Evolutionary conservation across 2,113 vertebrate genomes (phyloP).

Genomic region (Scatophagus argus): DNA sequence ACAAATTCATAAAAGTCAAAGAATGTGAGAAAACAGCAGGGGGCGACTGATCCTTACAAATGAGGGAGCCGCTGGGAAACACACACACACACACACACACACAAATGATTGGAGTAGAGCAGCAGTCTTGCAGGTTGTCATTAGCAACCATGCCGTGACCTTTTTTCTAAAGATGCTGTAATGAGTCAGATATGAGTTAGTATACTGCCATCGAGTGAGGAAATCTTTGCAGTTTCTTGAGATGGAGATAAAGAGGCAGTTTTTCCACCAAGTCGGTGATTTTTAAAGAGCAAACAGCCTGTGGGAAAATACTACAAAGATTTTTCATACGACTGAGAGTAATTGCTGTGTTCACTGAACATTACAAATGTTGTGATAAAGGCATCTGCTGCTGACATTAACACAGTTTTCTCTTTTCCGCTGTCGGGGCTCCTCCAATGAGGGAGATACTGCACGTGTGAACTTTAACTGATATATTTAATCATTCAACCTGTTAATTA

Average conservation of each 20-base stretch:
- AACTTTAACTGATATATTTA: constrained; percentile 12
- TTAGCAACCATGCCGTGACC: constrained; percentile 77
- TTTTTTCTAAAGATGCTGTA: constrained; percentile 62
- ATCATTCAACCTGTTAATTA: constrained; percentile 10
- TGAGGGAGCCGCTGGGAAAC: constrained; percentile 33
- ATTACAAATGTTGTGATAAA: constrained; percentile 11
- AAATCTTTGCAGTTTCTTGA: constrained; percentile 39
- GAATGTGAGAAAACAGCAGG: constrained; percentile 73
- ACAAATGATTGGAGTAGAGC: constrained; percentile 25
- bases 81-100: constrained; percentile 30
- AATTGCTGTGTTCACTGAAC: constrained; percentile 28
- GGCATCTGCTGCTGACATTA: background rate
- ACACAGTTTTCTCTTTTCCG: background rate
- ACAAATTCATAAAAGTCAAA: constrained; percentile 24
- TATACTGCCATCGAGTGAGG: constrained; percentile 2
- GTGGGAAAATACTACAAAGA: constrained; percentile 2
- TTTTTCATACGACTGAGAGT: constrained; percentile 11
- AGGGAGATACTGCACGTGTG: background rate
- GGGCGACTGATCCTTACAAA: constrained; percentile 77
- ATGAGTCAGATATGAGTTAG: constrained; percentile 55
- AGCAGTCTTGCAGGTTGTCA: constrained; percentile 74
- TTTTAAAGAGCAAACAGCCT: constrained; percentile 30
- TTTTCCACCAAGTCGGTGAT: constrained; percentile 7
- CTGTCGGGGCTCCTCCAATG: background rate
- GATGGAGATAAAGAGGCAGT: constrained; percentile 15